Conservation (phyloP, 2,888 invertebrate species). For the Spodoptera littoralis region DNA sequence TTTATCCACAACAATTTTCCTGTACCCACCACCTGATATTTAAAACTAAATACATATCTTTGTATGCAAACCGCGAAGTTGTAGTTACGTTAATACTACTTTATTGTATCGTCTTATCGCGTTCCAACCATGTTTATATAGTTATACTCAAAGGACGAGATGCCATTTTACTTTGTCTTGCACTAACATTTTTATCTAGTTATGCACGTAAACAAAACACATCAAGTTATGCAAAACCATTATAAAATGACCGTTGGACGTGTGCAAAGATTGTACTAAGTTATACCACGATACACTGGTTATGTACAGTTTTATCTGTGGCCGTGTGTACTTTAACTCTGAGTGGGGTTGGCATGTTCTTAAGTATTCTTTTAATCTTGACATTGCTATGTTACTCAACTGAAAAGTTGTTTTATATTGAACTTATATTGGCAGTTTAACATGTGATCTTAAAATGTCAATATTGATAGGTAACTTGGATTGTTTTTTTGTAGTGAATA, state of each 20-base stretch:
- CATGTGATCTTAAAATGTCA: background rate
- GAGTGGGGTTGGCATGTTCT: conserved; percentile 30
- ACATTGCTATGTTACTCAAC: conserved; percentile 4
- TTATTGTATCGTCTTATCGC: conserved; percentile 15
- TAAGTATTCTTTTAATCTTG: conserved; percentile 19
- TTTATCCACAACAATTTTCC: background rate
- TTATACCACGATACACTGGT: no score
- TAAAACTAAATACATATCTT: conserved; percentile 6
- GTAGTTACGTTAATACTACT: conserved; percentile 11
- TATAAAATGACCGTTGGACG: no score
- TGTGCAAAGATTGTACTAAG: no score
- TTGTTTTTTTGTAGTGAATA: no score
- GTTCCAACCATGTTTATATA: conserved; percentile 11
- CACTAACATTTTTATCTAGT: conserved; percentile 15
- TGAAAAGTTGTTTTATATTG: conserved; percentile 1
- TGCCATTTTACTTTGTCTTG: conserved; percentile 18
- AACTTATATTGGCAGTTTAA: conserved; percentile 4
- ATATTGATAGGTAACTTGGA: no score
- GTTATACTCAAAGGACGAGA: conserved; percentile 14
- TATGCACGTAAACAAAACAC: conserved; percentile 1
- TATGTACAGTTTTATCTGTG: no score
- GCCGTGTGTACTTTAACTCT: conserved; percentile 3
- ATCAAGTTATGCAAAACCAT: no score
- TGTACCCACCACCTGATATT: background rate
- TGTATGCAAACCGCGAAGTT: conserved; percentile 15